These are phyloP conservation scores for Cydia strobilella DNA, from an alignment of 1,140 invertebrate species.

Conservation along the genomic window DNA sequence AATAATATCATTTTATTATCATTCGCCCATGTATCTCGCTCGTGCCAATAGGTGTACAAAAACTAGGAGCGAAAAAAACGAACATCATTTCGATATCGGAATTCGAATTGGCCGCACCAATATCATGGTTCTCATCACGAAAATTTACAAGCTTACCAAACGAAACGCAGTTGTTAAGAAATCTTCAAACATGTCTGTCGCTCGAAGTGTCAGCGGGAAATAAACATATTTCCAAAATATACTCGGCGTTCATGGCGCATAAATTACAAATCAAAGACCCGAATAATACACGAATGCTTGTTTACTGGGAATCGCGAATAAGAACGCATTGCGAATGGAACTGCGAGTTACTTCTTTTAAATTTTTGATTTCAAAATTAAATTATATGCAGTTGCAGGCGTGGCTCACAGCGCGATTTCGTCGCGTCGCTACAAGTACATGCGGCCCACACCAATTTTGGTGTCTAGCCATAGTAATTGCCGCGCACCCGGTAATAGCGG, in stretches of 20 bases:
- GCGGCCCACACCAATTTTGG: too few species aligned
- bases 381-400: too few species aligned
- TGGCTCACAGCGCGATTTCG: too few species aligned
- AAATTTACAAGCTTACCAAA: not conserved
- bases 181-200: not conserved
- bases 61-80: too few species aligned
- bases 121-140: not conserved
- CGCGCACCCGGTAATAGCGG: too few species aligned
- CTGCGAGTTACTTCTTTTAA: not conserved
- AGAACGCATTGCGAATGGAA: not conserved
- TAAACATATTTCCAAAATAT: constrained; percentile 8
- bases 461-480: too few species aligned
- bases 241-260: not conserved
- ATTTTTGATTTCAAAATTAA: not conserved
- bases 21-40: too few species aligned
- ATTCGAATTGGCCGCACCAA: not conserved
- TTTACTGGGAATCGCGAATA: not conserved
- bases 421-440: too few species aligned
- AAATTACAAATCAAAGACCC: not conserved
- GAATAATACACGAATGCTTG: not conserved
- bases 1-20: too few species aligned
- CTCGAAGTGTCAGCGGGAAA: not conserved
- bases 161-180: constrained; percentile 2
- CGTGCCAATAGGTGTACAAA: too few species aligned
- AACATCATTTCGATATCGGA: too few species aligned